Evolutionary conservation across 1,140 invertebrate genomes (phyloP), one percentile per base, ranked within the genome.

Genomic region (Berghia stephanieae): DNA sequence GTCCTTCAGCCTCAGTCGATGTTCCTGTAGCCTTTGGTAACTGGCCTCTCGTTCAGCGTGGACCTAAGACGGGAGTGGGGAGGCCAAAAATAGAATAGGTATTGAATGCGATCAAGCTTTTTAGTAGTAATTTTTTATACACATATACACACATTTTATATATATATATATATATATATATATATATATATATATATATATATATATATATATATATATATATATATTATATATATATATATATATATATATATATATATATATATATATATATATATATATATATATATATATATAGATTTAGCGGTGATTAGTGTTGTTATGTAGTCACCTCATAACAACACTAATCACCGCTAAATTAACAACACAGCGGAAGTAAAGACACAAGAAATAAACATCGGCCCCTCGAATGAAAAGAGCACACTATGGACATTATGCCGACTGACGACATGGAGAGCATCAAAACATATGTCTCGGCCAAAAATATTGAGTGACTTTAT

Each of bases 41-140:
- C 79, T 83, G 74, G 87, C 86, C 73, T 87, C 86, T 49, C 85
- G 69, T 46, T 85, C 75, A 46, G 85, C 79, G 73, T 86, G 86
- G 24, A 82, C 76, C 86, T 87, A 77, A 34, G 80, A 77, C 38
- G 74, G 67, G 66, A 75, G 72, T 67, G 24, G 69, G 63, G n/a
- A 43, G 16, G 38, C n/a, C 42, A 71, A 1, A 44, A 31, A n/a
- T 49, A n/a, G n/a, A 49, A n/a, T 13, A n/a, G 13, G 13, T 49
- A n/a, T 49, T 49, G 46, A n/a, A 13, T 49, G 46, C 46, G 13
- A 13, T 49, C n/a, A n/a, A n/a, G 46, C 46, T 49, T 49, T 49
- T 13, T 13, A 13, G 46, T 49, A 49, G n/a, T 13, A n/a, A 13
- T 49, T 13, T n/a, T 49, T 13, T 49, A 13, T 13, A 49, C 10